Evolutionary conservation across 2,113 vertebrate species (phyloP).

Genomic region (Pelecanus crispus): DNA sequence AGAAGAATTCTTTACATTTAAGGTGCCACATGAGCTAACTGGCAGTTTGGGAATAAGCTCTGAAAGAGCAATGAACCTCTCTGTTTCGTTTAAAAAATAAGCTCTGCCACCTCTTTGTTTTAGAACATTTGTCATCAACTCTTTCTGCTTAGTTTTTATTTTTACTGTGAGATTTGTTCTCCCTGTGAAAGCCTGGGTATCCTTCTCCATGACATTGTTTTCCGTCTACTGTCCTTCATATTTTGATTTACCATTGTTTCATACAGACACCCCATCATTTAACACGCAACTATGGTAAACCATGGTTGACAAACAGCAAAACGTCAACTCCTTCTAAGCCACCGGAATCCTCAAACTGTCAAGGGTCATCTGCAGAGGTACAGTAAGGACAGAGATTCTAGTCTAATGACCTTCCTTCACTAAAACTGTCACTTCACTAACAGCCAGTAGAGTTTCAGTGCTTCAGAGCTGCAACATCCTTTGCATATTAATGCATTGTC

Average conservation of each 20-base stretch:
- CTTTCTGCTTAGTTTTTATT: slow-evolving; percentile 46
- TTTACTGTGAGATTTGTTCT: slow-evolving; percentile 37
- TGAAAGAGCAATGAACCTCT: not conserved
- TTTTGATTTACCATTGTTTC: slow-evolving; percentile 93
- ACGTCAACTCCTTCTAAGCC: slow-evolving; percentile 92
- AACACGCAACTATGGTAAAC: slow-evolving; percentile 99
- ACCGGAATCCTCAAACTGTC: slow-evolving; percentile 91
- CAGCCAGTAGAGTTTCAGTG: slow-evolving; percentile 53
- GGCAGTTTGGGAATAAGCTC: not conserved
- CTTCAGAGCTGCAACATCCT: not conserved
- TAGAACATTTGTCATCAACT: slow-evolving; percentile 45
- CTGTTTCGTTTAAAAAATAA: not conserved
- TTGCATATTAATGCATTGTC: slow-evolving; percentile 4
- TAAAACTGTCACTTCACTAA: slow-evolving; percentile 63
- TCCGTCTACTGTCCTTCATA: slow-evolving; percentile 70
- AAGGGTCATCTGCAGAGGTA: slow-evolving; percentile 96
- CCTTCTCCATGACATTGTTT: slow-evolving; percentile 66
- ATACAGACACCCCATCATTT: slow-evolving; percentile 95
- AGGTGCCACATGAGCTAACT: not conserved
- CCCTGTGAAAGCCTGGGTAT: slow-evolving; percentile 25
- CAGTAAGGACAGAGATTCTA: slow-evolving; percentile 73
- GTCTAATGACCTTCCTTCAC: slow-evolving; percentile 56
- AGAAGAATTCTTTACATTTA: not conserved
- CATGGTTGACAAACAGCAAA: slow-evolving; percentile 99
- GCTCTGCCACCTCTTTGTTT: not conserved